Base-by-base conservation (phyloP, 1,140 invertebrate genomes). In the Agraylea sexmaculata region DNA sequence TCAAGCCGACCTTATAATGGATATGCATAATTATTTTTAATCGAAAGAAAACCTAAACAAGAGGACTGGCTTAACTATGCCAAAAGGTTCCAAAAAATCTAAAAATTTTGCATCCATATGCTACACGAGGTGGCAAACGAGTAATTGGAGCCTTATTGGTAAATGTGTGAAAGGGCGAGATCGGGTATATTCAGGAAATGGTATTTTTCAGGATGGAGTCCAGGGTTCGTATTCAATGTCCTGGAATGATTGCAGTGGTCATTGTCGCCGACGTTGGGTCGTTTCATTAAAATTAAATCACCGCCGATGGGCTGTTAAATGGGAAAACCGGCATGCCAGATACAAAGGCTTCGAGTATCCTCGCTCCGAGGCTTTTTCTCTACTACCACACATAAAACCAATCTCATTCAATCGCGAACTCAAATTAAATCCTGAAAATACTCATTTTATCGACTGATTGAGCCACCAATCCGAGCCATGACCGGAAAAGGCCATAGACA, bases 231-330 rank as follows among this genome's bases (percentile, higher is more conserved):
- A 30, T 30, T 30, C 29, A 16, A 13, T 30, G 12, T n/a, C 12
- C 12, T 16, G 12, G 29, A 16, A 30, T 30, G 29, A 13, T 30
- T 16, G 16, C 12, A 30, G 16, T 13, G 12, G 16, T n/a, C 16
- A n/a, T n/a, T 30, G 29, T 13, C 12, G 4, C 29, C 12, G 29
- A 30, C 12, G 29, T 30, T 11, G 12, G 16, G 11, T n/a, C 29
- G 29, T 30, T 30, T 30, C 29, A 30, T 30, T 30, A 30, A 30
- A 16, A 30, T 30, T 30, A 30, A 30, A 30, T 30, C 29, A 30
- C 29, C 29, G 16, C 12, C 16, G 16, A 30, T 30, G 16, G 29
- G 29, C 16, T 30, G 29, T 30, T 30, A 30, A 30, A 30, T 30
- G 16, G 29, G 16, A 30, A 30, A 30, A 16, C 29, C 16, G 4